phyloP scores from a whole-genome alignment of 1,140 invertebrate genomes.

The Pomacea maculata region DNA sequence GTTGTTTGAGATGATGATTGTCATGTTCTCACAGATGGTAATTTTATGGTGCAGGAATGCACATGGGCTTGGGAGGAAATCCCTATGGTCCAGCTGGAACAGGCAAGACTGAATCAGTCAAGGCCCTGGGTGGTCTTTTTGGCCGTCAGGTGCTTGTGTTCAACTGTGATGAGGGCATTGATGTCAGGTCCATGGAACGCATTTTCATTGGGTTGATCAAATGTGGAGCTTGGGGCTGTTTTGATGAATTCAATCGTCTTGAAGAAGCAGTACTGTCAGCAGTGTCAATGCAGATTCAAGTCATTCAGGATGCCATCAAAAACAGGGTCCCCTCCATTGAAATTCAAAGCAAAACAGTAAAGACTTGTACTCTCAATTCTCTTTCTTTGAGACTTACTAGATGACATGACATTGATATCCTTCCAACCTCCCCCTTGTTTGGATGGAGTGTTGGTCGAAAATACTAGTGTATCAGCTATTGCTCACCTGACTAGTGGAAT shows the following conservation, averaged over 20 bases:
- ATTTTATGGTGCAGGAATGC: slow-evolving; percentile 74
- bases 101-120: slow-evolving; percentile 97
- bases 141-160: slow-evolving; percentile 95
- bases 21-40: too few species aligned
- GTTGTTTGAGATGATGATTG: too few species aligned
- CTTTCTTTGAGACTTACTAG: too few species aligned
- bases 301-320: slow-evolving; percentile 86
- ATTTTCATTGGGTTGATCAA: slow-evolving; percentile 91
- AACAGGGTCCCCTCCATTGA: slow-evolving; percentile 72
- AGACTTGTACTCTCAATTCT: slow-evolving; percentile 26
- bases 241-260: slow-evolving; percentile 97
- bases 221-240: slow-evolving; percentile 98
- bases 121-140: slow-evolving; percentile 88
- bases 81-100: slow-evolving; percentile 99
- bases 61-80: slow-evolving; percentile 96
- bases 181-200: slow-evolving; percentile 90
- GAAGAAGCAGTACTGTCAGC: slow-evolving; percentile 92
- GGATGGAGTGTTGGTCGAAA: too few species aligned
- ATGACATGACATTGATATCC: too few species aligned
- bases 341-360: slow-evolving; percentile 80
- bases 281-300: slow-evolving; percentile 88
- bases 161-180: slow-evolving; percentile 99
- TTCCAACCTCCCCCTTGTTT: too few species aligned
- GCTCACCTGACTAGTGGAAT: too few species aligned
- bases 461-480: too few species aligned